A percentile compares a stretch with the other conserved stretches of the same genome.
Evolutionary conservation across 2,888 invertebrate genomes (phyloP).

Genomic region (Scaptomyza parva): DNA sequence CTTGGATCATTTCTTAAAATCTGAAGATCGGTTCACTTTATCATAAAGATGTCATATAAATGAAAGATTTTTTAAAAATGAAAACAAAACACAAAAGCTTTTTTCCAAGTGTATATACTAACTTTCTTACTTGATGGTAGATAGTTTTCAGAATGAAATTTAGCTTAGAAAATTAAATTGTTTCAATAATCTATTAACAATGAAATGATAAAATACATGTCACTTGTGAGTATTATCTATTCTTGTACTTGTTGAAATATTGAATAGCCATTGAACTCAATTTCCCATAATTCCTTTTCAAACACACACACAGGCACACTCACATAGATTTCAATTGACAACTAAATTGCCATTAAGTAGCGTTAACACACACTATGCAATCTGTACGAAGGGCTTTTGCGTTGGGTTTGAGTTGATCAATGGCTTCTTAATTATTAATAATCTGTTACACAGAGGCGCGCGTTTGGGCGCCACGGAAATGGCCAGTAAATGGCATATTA

Average conservation of each 20-base stretch:
- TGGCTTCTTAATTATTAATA: constrained; percentile 54
- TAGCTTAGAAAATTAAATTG: background rate
- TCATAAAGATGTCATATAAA: no score
- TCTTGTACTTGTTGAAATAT: background rate
- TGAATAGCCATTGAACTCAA: background rate
- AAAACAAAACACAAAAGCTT: no score
- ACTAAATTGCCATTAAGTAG: constrained; percentile 13
- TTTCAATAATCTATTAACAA: no score
- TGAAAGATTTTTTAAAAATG: no score
- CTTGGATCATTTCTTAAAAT: no score
- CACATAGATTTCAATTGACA: constrained; percentile 3
- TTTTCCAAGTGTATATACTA: no score
- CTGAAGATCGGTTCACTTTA: no score
- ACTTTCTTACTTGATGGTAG: no score
- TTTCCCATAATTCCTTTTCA: background rate
- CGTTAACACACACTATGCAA: constrained; percentile 19
- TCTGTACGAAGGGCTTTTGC: background rate
- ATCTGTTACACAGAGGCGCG: constrained; percentile 36
- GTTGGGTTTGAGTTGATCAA: constrained; percentile 30
- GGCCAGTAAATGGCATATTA: constrained; percentile 42
- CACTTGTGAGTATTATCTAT: background rate
- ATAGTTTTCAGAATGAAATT: no score
- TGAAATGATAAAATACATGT: no score
- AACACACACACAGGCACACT: background rate
- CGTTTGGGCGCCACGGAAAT: background rate